phyloP scores from a whole-genome alignment of 2,113 vertebrate species.

The Crotalus viridis region DNA sequence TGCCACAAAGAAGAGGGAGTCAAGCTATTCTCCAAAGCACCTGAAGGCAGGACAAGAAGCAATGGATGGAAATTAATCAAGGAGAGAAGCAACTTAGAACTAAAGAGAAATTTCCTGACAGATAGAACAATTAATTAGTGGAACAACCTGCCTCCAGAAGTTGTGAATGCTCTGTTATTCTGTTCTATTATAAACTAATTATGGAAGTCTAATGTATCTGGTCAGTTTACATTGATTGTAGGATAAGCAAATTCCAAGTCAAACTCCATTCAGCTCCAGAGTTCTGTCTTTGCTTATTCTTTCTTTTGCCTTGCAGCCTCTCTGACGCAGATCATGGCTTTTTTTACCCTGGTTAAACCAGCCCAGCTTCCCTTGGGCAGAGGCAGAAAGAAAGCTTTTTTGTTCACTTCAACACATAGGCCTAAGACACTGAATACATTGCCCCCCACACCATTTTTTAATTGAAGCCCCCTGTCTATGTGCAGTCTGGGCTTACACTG shows the following conservation, averaged over 20 bases:
- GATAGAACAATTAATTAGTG: no score
- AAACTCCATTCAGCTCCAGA: background rate
- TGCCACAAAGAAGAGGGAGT: no score
- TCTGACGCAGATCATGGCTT: slow-evolving; percentile 42
- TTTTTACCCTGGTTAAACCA: slow-evolving; percentile 4
- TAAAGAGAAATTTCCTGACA: no score
- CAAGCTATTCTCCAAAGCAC: no score
- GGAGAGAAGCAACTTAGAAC: no score
- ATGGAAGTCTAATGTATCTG: background rate
- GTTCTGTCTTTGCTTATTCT: slow-evolving; percentile 8
- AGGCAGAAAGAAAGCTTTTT: slow-evolving; percentile 53
- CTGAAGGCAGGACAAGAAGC: no score
- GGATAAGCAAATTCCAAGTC: background rate
- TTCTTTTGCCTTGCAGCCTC: background rate
- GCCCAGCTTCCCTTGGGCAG: background rate
- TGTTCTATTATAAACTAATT: background rate
- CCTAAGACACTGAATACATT: background rate
- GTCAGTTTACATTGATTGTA: background rate
- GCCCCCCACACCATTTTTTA: slow-evolving; percentile 6
- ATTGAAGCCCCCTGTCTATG: slow-evolving; percentile 2
- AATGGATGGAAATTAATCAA: no score
- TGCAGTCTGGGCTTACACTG: background rate
- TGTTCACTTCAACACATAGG: slow-evolving; percentile 34
- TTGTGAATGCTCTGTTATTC: no score
- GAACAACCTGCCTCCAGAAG: no score